These are phyloP conservation scores for honey bee (Apis mellifera) DNA, from an alignment of 1,140 invertebrate species.

Conservation along the genomic window DNA sequence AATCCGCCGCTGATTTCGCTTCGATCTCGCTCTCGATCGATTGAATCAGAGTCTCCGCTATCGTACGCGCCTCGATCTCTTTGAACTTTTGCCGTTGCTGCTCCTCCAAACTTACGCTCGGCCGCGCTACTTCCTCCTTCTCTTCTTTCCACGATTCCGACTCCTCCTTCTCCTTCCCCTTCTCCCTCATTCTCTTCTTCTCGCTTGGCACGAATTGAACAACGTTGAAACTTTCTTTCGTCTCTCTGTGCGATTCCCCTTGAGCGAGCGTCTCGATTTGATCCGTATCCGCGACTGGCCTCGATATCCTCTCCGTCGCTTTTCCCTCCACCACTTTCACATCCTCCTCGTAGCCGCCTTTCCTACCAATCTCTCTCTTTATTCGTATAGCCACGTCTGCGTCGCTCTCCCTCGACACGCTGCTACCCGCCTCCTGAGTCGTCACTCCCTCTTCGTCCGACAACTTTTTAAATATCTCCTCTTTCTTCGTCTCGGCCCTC, in stretches of 20 bases:
- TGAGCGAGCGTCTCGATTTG: slow-evolving; percentile 59
- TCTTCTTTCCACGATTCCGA: not conserved
- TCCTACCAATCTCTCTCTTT: slow-evolving; percentile 60
- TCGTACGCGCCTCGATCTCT: slow-evolving; percentile 70
- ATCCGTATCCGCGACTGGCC: slow-evolving; percentile 29
- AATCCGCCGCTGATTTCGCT: slow-evolving; percentile 64
- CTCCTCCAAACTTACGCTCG: slow-evolving; percentile 57
- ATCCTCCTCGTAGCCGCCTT: slow-evolving; percentile 36
- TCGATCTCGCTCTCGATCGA: slow-evolving; percentile 76
- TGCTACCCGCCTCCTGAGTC: slow-evolving; percentile 61
- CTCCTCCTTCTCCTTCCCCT: not conserved
- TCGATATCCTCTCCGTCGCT: not conserved
- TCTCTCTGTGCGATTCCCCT: slow-evolving; percentile 67
- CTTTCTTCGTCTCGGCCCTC: slow-evolving; percentile 62
- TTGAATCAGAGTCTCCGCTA: slow-evolving; percentile 73
- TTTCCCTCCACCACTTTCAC: slow-evolving; percentile 41
- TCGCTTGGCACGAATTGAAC: slow-evolving; percentile 41
- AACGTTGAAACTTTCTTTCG: slow-evolving; percentile 44
- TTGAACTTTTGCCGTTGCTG: slow-evolving; percentile 64
- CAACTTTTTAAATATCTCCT: slow-evolving; percentile 54
- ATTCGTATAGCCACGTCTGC: slow-evolving; percentile 70
- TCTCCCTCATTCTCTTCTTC: not conserved
- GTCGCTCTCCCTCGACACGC: slow-evolving; percentile 61
- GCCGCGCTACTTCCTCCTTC: not conserved
- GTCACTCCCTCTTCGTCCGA: slow-evolving; percentile 70